Base-by-base conservation (phyloP, 1,140 invertebrate genomes). In the Heliconius eleuchia region DNA sequence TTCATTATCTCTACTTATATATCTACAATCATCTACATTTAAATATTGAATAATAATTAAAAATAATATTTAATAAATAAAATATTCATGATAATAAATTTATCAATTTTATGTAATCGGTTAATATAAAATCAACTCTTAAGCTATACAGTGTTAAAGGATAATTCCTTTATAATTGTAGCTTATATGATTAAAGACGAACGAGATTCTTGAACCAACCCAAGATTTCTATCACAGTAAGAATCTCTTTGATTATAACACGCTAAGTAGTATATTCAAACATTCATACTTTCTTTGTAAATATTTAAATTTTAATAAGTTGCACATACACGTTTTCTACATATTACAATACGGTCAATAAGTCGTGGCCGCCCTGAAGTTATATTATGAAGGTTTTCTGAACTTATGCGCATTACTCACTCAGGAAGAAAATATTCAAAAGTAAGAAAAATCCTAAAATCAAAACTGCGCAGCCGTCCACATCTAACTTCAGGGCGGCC, bases 191-290 rank as follows among this genome's bases (percentile, higher is more conserved):
- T 30, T 55, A n/a, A 60, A 42, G 34, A 79, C 19, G 66, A 71
- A 37, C 37, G 42, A 74, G 37, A 70, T 76, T 66, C 74, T 78
- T 76, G 71, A 73, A 73, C 73, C 50, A 73, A 73, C 73, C 37
- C 66, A 71, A 37, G 74, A 77, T 37, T 82, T 82, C 73, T 82
- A 82, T 82, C 81, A 82, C 81, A 82, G 81, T 82, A 75, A 78
- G 71, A 46, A 80, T 80, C 73, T 50, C 42, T 79, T 77, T 75
- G 70, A 66, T 77, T 66, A 72, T 77, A 77, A 80, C 70, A 18
- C 74, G 78, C 76, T 80, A 82, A 82, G 18, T 74, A 66, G 42
- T 46, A 46, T 46, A 46, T 46, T 77, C 34, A n/a, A 74, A 71
- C 73, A 80, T 52, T 76, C 78, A 76, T 76, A 16, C 78, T 50